Evolutionary conservation across 2,797 vertebrate species (phyloP).

Genomic region (Oophaga sylvatica): DNA sequence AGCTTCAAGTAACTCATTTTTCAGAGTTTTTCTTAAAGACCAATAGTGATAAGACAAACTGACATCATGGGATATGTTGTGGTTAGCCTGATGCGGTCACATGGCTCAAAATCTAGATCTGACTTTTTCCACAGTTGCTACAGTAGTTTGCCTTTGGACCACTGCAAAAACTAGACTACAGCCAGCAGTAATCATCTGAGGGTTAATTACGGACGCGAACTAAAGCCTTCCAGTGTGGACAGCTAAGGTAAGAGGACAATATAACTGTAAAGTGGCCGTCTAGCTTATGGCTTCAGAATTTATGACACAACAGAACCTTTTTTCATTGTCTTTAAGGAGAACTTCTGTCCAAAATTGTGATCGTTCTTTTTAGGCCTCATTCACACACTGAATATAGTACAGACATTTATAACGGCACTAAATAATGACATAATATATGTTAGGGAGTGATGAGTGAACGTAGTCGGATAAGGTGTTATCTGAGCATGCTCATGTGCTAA

Average conservation of each 20-base stretch:
- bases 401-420: no score
- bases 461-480: no score
- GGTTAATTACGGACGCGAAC: neutral
- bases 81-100: neutral
- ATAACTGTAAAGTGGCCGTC: neutral
- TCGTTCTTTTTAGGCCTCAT: no score
- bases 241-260: neutral
- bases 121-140: neutral
- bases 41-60: no score
- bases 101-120: neutral
- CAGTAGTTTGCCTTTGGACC: neutral
- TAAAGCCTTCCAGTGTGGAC: neutral
- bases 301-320: no score
- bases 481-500: no score
- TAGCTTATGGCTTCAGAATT: neutral
- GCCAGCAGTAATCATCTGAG: slow-evolving; percentile 16
- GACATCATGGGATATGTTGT: no score
- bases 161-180: neutral
- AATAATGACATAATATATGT: no score
- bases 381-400: no score
- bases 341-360: no score
- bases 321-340: no score
- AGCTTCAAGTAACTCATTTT: neutral
- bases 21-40: neutral
- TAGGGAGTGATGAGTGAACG: no score